A percentile compares a stretch with the other conserved stretches of the same genome.
Evolutionary conservation across 2,113 vertebrate species (phyloP).

Genomic region (Silurus glanis): DNA sequence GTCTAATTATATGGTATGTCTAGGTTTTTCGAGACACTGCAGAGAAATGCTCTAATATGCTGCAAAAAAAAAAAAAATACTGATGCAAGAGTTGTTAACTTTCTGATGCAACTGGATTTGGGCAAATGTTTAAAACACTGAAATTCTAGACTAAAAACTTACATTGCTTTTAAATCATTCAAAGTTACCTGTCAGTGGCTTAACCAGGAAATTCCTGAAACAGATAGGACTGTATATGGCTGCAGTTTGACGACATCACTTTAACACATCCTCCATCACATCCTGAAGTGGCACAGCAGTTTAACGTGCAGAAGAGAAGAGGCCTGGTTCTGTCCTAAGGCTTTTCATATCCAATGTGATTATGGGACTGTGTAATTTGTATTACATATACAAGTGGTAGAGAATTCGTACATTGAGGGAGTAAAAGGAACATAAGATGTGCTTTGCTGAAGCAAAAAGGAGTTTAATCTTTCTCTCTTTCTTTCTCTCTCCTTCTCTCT

Average conservation of each 20-base stretch:
- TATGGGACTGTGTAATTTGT: conserved; percentile 24
- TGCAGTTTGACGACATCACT: not conserved
- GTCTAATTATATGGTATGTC: conserved; percentile 24
- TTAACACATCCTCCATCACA: not conserved
- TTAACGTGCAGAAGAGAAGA: conserved; percentile 22
- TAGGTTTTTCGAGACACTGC: conserved; percentile 12
- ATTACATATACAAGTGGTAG: not conserved
- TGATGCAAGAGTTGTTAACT: conserved; percentile 23
- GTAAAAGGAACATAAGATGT: not conserved
- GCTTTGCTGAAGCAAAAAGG: not conserved
- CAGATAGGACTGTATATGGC: not conserved
- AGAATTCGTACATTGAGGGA: not conserved
- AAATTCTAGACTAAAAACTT: not conserved
- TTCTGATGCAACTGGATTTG: conserved; percentile 19
- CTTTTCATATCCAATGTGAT: conserved; percentile 42
- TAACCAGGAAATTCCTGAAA: not conserved
- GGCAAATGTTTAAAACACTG: conserved; percentile 3
- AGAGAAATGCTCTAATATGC: conserved; percentile 25
- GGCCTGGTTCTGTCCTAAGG: not conserved
- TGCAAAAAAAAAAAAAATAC: conserved; percentile 16
- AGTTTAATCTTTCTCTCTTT: not conserved
- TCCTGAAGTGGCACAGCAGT: conserved; percentile 16
- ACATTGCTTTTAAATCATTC: not conserved
- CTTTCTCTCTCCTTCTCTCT: not conserved
- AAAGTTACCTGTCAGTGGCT: not conserved